phyloP scores from a whole-genome alignment of 2,113 vertebrate genomes.

The Morone saxatilis region DNA sequence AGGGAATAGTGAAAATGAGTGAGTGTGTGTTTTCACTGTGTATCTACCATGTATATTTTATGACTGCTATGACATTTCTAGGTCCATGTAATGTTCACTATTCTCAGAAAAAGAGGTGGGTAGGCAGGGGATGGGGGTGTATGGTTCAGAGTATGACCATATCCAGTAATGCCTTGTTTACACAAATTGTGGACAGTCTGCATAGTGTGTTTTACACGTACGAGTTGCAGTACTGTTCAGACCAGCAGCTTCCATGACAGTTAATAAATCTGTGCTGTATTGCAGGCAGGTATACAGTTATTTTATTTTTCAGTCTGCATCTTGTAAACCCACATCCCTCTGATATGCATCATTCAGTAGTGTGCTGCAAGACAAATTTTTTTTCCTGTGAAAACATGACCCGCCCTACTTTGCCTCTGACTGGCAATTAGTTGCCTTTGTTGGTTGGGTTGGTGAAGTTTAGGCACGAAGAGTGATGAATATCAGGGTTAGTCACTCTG shows the following conservation, averaged over 20 bases:
- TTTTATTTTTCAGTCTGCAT: no score
- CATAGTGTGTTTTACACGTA: no score
- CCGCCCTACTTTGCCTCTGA: no score
- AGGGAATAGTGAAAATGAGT: background rate
- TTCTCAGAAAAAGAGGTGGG: slow-evolving; percentile 14
- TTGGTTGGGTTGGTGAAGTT: no score
- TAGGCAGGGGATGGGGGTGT: slow-evolving; percentile 14
- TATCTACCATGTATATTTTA: slow-evolving; percentile 62
- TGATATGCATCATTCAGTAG: no score
- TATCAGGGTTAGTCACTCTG: no score
- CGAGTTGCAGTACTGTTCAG: background rate
- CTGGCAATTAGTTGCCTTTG: no score
- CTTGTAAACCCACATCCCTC: no score
- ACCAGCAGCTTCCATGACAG: slow-evolving; percentile 10
- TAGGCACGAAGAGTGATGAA: no score
- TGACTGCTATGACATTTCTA: slow-evolving; percentile 46
- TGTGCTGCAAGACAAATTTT: no score
- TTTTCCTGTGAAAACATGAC: no score
- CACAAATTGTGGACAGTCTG: background rate
- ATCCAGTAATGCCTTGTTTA: slow-evolving; percentile 6
- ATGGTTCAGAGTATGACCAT: slow-evolving; percentile 28
- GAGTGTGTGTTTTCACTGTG: slow-evolving; percentile 22
- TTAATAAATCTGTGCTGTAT: background rate
- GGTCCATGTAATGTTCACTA: slow-evolving; percentile 34
- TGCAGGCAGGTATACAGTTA: no score